phyloP scores from a whole-genome alignment of 2,888 invertebrate genomes.

The Latrodectus hesperus region DNA sequence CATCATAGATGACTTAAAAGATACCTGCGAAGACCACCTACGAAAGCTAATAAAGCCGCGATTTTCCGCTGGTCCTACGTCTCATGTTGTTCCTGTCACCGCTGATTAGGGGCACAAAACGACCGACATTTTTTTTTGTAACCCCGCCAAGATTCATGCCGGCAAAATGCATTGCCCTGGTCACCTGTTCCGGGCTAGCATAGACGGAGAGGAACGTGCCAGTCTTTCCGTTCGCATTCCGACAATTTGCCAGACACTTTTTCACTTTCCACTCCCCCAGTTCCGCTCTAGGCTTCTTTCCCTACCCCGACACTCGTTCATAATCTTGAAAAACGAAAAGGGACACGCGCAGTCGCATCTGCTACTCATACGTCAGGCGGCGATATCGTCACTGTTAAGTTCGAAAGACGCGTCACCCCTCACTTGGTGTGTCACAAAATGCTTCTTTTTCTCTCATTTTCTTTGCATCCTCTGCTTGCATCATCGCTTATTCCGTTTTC shows the following conservation, averaged over 20 bases:
- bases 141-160: neutral
- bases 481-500: no score
- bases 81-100: neutral
- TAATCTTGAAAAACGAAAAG: neutral
- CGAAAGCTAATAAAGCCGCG: neutral
- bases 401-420: neutral
- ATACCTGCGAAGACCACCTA: neutral
- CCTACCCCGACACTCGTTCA: neutral
- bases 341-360: constrained; percentile 57
- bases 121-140: neutral
- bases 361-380: constrained; percentile 54
- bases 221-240: constrained; percentile 28
- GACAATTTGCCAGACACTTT: constrained; percentile 62
- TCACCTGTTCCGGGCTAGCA: constrained; percentile 33
- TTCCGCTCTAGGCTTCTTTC: neutral
- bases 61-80: neutral
- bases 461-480: neutral
- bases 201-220: constrained; percentile 5
- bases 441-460: neutral
- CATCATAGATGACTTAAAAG: no score
- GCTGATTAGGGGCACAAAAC: constrained; percentile 9
- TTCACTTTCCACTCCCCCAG: neutral
- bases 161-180: neutral
- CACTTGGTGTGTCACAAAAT: neutral
- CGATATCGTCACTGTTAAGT: neutral